These are phyloP conservation scores for Andrena praecox DNA, from an alignment of 2,888 invertebrate genomes.

Conservation along the genomic window DNA sequence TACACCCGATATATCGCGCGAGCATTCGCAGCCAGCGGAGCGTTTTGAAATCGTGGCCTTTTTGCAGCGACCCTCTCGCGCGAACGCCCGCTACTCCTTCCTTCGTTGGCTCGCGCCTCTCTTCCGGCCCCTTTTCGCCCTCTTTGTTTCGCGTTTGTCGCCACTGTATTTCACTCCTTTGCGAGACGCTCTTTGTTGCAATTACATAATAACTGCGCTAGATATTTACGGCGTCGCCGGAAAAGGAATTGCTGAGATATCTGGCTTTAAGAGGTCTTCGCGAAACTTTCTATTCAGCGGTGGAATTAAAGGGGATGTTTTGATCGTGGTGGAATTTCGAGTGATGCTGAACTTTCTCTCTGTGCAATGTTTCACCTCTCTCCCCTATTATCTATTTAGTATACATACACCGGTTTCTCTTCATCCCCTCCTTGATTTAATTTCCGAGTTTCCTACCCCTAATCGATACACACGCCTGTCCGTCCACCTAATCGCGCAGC, in stretches of 20 bases:
- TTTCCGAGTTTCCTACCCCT: background rate
- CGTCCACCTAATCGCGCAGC: slow-evolving; percentile 31
- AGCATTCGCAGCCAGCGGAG: slow-evolving; percentile 30
- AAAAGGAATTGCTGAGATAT: background rate
- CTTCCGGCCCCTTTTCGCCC: background rate
- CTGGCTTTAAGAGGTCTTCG: background rate
- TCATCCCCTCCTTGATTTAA: background rate
- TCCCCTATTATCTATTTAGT: no score
- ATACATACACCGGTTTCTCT: background rate
- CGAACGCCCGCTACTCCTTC: background rate
- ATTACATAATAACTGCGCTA: background rate
- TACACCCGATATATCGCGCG: slow-evolving; percentile 36
- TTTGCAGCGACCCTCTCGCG: background rate
- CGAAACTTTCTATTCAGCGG: no score
- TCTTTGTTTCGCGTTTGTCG: background rate
- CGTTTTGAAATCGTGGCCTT: slow-evolving; percentile 25
- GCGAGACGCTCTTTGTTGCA: slow-evolving; percentile 6
- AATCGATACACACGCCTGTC: background rate
- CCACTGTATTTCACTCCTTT: background rate
- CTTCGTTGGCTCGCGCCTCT: background rate
- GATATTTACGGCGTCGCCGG: background rate
- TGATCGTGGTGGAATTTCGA: no score
- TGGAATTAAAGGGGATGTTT: no score
- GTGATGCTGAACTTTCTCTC: no score
- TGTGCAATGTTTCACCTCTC: no score